A percentile compares a stretch with the other conserved stretches of the same genome.
Conservation (phyloP, 2,888 invertebrate species). For the Andrena marginata region DNA sequence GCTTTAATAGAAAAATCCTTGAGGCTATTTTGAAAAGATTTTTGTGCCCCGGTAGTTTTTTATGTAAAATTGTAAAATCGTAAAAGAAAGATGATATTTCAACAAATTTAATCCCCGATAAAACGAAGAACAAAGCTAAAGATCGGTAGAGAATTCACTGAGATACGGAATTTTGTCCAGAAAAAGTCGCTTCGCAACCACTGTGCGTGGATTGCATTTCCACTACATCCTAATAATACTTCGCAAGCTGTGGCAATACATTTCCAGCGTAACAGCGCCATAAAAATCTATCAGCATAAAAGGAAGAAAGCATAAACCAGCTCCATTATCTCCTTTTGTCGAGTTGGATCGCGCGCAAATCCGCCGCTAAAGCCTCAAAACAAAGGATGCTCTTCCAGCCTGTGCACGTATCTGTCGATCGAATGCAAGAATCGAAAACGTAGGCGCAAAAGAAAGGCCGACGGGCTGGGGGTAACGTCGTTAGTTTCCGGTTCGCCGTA, state of each 20-base stretch:
- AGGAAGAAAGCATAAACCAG: background rate
- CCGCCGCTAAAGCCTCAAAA: constrained; percentile 31
- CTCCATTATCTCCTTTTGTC: background rate
- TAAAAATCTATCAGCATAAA: background rate
- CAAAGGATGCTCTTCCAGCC: constrained; percentile 25
- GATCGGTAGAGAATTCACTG: too few relatives aligned
- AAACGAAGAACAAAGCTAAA: too few relatives aligned
- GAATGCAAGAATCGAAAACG: constrained; percentile 54
- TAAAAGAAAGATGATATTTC: too few relatives aligned
- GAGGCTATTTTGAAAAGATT: too few relatives aligned
- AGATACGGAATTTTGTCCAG: too few relatives aligned
- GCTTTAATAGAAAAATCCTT: too few relatives aligned
- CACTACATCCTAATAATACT: background rate
- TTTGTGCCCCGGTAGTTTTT: too few relatives aligned
- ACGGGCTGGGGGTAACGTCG: constrained; percentile 66
- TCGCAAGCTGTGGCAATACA: too few relatives aligned
- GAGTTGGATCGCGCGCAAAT: background rate
- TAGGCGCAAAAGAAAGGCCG: constrained; percentile 45
- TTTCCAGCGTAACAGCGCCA: background rate
- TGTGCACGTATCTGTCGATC: constrained; percentile 46
- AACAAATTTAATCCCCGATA: too few relatives aligned
- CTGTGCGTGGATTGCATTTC: too few relatives aligned
- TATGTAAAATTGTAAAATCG: too few relatives aligned
- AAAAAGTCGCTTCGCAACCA: too few relatives aligned
- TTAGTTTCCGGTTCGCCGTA: constrained; percentile 76